Evolutionary conservation across 2,888 invertebrate species (phyloP).

Genomic region (Campoplex capitator): DNA sequence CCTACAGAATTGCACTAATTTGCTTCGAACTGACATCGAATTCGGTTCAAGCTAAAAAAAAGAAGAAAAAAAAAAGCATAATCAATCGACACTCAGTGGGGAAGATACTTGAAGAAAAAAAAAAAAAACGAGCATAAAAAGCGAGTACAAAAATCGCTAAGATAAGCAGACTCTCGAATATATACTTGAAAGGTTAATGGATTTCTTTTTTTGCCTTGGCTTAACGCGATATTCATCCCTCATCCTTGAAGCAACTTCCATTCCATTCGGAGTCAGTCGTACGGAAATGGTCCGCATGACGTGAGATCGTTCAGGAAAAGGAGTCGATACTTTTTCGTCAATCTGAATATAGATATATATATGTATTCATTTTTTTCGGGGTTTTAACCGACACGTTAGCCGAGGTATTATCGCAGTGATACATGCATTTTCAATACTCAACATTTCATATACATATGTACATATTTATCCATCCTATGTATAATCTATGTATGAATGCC

Average conservation of each 20-base stretch:
- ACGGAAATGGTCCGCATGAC: conserved; percentile 67
- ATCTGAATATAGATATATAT: conserved; percentile 14
- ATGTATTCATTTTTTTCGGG: background rate
- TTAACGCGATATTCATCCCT: conserved; percentile 37
- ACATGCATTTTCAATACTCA: conserved; percentile 40
- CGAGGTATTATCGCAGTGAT: conserved; percentile 52
- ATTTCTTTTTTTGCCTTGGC: conserved; percentile 15
- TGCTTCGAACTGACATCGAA: background rate
- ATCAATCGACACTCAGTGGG: background rate
- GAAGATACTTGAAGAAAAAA: conserved; percentile 17
- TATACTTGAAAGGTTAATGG: conserved; percentile 37
- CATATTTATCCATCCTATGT: background rate
- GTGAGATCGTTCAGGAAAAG: conserved; percentile 29
- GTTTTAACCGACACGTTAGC: background rate
- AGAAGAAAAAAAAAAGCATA: background rate
- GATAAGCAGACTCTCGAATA: conserved; percentile 21
- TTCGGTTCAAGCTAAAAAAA: background rate
- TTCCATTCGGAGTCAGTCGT: conserved; percentile 67
- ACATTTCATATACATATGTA: conserved; percentile 13
- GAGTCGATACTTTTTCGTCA: conserved; percentile 49
- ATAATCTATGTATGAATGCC: background rate
- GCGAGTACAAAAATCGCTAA: background rate
- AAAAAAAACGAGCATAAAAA: conserved; percentile 15
- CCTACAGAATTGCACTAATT: background rate
- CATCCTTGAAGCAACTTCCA: conserved; percentile 48